Evolutionary conservation across 2,888 invertebrate genomes (phyloP), one percentile per base, ranked within the genome.

Genomic region (Lepidochrysops patricia): DNA sequence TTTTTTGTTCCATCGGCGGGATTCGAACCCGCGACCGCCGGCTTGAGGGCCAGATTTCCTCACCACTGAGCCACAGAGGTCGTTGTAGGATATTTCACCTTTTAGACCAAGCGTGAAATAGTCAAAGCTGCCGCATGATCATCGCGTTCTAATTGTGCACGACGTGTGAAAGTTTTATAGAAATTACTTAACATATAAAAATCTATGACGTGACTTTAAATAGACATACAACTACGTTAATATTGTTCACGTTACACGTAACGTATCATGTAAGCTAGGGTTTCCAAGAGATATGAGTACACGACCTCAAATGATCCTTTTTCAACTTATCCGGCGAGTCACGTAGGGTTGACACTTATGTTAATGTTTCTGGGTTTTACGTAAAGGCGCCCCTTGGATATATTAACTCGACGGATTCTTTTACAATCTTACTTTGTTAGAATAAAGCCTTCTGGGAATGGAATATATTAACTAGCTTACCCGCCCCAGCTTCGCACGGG

Each of bases 191-290:
- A n/a, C n/a, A n/a, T n/a, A 35, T 35, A 13, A 35, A 5, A 13
- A 1, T 35, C 35, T 13, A n/a, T 13, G 13, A 35, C 13, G 5
- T 13, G 4, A 35, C 12, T 49, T 49, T 25, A 12, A 25, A 49
- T 49, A 12, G 4, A 49, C 23, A 12, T 19, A 23, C n/a, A 19
- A 23, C 1, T 49, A 49, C 4, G 13, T 5, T 49, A 25, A 9
- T 52, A 29, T 27, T 12, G 57, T 57, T 57, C 60, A 57, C 59
- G 58, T 62, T 50, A 49, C 52, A 57, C 60, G 58, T 63, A 61
- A 63, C 61, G 61, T 27, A 61, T 63, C 57, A 57, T 57, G 49
- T 63, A 63, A 63, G 60, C 63, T 58, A 52, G 43, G 60, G 61
- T 49, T 60, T 62, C 60, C 49, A 58, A 57, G 34, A 56, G 29